These are phyloP conservation scores for Pentalonia nigronervosa DNA, from an alignment of 1,140 invertebrate genomes.

Conservation along the genomic window DNA sequence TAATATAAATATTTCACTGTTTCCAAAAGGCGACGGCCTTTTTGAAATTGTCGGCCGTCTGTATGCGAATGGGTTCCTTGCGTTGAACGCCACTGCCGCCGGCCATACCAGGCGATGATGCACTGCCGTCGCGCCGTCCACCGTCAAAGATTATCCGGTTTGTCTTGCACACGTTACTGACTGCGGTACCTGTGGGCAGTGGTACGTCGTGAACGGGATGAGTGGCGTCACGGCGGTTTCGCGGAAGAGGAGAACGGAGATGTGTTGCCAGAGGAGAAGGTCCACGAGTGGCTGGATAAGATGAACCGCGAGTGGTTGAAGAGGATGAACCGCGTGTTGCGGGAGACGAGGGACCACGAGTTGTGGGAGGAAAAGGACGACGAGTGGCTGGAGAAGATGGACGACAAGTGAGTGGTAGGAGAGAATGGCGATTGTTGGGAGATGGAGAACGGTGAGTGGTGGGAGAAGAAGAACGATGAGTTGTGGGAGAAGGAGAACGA, in stretches of 20 bases:
- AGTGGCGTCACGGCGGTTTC: background rate
- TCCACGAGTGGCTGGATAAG: background rate
- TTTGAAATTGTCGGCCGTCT: slow-evolving; percentile 42
- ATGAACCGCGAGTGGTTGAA: no score
- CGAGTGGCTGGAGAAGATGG: no score
- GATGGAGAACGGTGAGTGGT: no score
- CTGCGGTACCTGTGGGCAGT: slow-evolving; percentile 9
- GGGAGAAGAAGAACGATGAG: background rate
- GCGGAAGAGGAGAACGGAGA: background rate
- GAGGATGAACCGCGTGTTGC: no score
- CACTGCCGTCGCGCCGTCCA: background rate
- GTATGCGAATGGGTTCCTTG: slow-evolving; percentile 34
- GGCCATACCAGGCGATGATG: background rate
- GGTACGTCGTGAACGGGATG: background rate
- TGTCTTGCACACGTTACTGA: background rate
- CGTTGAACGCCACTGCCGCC: background rate
- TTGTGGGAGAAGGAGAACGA: no score
- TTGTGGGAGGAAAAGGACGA: no score
- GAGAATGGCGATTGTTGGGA: no score
- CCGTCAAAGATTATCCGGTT: slow-evolving; percentile 24
- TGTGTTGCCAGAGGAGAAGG: background rate
- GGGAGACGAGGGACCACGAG: no score
- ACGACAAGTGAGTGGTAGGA: no score
- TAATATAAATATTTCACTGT: slow-evolving; percentile 27
- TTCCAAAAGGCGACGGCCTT: slow-evolving; percentile 47